Evolutionary conservation across 2,797 vertebrate species (phyloP).

Genomic region (Manis javanica): DNA sequence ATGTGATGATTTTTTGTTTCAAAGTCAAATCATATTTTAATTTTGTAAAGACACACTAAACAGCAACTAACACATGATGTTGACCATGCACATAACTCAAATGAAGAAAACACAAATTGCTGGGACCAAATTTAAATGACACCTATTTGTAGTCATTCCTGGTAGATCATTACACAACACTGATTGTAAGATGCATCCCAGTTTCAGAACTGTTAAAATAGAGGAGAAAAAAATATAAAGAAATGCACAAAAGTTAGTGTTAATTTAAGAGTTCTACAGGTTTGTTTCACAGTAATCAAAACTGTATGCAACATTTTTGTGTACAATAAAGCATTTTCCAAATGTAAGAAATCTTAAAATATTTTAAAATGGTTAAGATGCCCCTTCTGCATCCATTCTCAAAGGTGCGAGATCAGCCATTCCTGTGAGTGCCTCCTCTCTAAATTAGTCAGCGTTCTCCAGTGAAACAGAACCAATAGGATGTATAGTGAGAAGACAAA

Average conservation of each 20-base stretch:
- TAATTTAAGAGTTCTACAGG: background rate
- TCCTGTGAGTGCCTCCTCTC: background rate
- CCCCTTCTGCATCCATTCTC: background rate
- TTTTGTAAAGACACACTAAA: background rate
- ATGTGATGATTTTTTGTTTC: background rate
- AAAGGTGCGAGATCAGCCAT: background rate
- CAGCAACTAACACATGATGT: background rate
- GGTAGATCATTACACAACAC: background rate
- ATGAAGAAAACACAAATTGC: background rate
- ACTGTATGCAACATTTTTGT: background rate
- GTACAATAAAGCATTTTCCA: background rate
- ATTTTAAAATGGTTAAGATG: background rate
- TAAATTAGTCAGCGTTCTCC: background rate
- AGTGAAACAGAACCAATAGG: background rate
- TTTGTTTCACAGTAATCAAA: conserved; percentile 22
- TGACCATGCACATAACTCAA: background rate
- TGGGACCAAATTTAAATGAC: background rate
- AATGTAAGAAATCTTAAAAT: background rate
- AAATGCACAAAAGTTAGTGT: background rate
- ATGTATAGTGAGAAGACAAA: background rate
- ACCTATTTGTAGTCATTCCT: background rate
- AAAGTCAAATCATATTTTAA: background rate
- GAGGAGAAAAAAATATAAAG: background rate
- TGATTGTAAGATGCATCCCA: background rate
- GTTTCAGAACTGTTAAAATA: conserved; percentile 2